Conservation (phyloP, 1,140 invertebrate species). For the Hylyphantes graminicola region DNA sequence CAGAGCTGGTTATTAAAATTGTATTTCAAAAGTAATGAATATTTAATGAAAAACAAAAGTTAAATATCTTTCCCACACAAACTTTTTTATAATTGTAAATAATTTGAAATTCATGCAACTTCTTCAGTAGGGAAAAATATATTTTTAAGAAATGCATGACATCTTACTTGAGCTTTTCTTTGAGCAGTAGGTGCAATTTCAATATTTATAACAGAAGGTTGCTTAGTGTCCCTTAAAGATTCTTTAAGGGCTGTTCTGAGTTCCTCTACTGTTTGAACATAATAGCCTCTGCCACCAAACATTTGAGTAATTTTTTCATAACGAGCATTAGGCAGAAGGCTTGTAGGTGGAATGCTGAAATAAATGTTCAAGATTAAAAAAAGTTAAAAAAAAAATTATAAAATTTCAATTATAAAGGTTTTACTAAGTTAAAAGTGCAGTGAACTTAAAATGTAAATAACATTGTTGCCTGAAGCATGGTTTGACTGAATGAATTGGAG, state of each 20-base stretch:
- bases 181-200: constrained; percentile 88
- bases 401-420: not conserved
- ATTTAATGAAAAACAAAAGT: too few species aligned
- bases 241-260: constrained; percentile 77
- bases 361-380: not conserved
- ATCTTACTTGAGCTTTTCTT: constrained; percentile 82
- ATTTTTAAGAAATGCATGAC: not conserved
- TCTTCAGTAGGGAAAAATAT: not conserved
- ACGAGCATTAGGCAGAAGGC: constrained; percentile 78
- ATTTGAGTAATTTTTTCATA: constrained; percentile 93
- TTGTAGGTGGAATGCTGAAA: constrained; percentile 82
- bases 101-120: not conserved
- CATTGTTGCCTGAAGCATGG: too few species aligned
- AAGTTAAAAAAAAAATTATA: constrained; percentile 16
- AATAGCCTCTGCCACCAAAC: constrained; percentile 83
- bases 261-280: constrained; percentile 81
- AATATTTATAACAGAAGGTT: constrained; percentile 89
- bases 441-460: not conserved
- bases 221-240: constrained; percentile 75
- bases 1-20: too few species aligned
- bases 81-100: too few species aligned
- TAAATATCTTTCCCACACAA: too few species aligned
- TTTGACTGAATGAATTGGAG: too few species aligned
- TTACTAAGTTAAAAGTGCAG: constrained; percentile 1
- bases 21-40: too few species aligned